phyloP scores from a whole-genome alignment of 2,888 invertebrate species.

The Drosophila setosimentum region DNA sequence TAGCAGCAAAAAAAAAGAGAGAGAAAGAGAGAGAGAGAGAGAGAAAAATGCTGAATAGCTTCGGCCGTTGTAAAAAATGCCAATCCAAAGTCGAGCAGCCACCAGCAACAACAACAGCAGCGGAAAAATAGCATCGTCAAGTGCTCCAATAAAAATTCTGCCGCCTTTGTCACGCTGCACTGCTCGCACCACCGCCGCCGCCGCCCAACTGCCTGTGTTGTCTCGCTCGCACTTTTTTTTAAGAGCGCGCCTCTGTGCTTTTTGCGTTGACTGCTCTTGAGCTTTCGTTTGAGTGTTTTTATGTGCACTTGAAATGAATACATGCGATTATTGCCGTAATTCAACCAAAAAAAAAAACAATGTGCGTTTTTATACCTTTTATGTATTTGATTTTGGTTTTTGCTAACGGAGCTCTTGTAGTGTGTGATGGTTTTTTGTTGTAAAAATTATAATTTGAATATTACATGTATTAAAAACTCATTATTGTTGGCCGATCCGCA shows the following conservation, averaged over 20 bases:
- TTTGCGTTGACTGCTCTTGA: constrained; percentile 64
- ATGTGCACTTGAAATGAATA: constrained; percentile 75
- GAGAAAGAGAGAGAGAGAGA: constrained; percentile 19
- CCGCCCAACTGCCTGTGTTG: constrained; percentile 20
- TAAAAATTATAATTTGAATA: constrained; percentile 74
- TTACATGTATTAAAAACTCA: constrained; percentile 79
- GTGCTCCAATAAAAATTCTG: constrained; percentile 80
- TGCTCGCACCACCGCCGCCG: constrained; percentile 41
- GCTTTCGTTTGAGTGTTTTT: constrained; percentile 71
- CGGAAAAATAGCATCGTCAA: constrained; percentile 48
- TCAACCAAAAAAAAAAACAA: constrained; percentile 21
- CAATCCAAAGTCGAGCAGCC: constrained; percentile 67
- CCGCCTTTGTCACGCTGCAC: constrained; percentile 64
- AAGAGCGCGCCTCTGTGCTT: constrained; percentile 63
- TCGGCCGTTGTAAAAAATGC: constrained; percentile 50
- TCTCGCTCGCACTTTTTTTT: constrained; percentile 46
- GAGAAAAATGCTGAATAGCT: constrained; percentile 35
- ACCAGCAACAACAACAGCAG: constrained; percentile 31
- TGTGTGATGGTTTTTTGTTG: constrained; percentile 35
- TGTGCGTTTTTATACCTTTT: constrained; percentile 45
- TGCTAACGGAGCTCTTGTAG: constrained; percentile 35
- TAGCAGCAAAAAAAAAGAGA: constrained; percentile 18
- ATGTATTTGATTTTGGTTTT: constrained; percentile 65
- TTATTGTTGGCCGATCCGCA: constrained; percentile 61
- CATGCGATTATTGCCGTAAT: constrained; percentile 63